These are phyloP conservation scores for Sus cebifrons DNA, from an alignment of 2,797 vertebrate species.

Conservation along the genomic window DNA sequence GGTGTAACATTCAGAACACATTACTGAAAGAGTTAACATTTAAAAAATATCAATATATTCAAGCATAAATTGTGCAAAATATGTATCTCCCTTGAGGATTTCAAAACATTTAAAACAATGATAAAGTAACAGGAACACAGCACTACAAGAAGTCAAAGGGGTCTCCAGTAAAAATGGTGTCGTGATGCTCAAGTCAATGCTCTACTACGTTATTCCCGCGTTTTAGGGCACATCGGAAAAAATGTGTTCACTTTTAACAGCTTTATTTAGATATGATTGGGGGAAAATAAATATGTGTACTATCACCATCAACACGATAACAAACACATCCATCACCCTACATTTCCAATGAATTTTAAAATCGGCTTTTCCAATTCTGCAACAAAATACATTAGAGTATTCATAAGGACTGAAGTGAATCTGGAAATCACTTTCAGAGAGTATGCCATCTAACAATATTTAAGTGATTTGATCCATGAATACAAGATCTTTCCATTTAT, in stretches of 20 bases:
- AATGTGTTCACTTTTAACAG: not conserved
- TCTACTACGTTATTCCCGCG: not conserved
- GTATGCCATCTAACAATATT: not conserved
- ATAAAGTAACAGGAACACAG: not conserved
- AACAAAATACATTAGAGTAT: not conserved
- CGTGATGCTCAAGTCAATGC: not conserved
- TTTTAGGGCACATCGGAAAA: conserved; percentile 1
- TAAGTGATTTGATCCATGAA: not conserved
- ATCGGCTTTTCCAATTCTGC: conserved; percentile 10
- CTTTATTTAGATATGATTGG: not conserved
- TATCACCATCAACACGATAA: not conserved
- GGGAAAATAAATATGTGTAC: not conserved
- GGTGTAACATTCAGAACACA: not conserved
- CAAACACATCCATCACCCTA: not conserved
- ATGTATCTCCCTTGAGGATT: not conserved
- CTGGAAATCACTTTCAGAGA: not conserved
- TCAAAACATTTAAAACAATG: not conserved
- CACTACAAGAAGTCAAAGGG: not conserved
- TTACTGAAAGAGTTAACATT: not conserved
- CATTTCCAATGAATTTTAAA: not conserved
- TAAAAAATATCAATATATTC: not conserved
- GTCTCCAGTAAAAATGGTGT: not conserved
- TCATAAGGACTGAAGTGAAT: not conserved
- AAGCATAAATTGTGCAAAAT: not conserved
- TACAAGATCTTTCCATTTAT: not conserved